phyloP scores from a whole-genome alignment of 64 coral and sea anemone genomes.

The Exaiptasia diaphana region DNA sequence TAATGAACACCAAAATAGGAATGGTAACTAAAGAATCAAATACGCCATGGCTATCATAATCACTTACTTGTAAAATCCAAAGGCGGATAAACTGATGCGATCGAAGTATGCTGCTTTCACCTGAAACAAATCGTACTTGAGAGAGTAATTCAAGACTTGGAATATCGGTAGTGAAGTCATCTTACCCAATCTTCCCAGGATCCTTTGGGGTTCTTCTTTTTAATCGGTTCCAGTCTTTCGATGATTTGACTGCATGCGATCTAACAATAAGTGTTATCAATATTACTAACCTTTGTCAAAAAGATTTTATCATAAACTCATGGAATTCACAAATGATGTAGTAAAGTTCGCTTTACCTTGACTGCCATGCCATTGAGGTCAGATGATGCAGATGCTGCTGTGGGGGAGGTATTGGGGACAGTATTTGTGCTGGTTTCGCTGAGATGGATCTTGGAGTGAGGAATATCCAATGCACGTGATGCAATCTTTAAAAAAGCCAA shows the following conservation, averaged over 20 bases:
- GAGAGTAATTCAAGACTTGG: neutral
- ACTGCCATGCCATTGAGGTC: conserved; percentile 92
- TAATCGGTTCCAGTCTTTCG: conserved; percentile 53
- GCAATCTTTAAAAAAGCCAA: conserved; percentile 39
- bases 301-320: neutral
- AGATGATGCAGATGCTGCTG: conserved; percentile 66
- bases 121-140: neutral
- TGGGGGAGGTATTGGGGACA: conserved; percentile 74
- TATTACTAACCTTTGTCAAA: neutral
- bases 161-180: no score
- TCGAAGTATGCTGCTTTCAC: conserved; percentile 24
- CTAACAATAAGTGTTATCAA: conserved; percentile 4
- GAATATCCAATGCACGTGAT: conserved; percentile 56
- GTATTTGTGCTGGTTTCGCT: conserved; percentile 83
- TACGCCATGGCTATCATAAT: neutral
- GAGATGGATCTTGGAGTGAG: conserved; percentile 59
- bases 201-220: conserved; percentile 74
- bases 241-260: conserved; percentile 70
- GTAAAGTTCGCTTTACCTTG: conserved; percentile 40
- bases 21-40: no score
- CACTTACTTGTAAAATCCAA: conserved; percentile 56
- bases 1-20: no score
- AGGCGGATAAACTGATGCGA: conserved; percentile 55
- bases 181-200: conserved; percentile 86
- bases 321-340: neutral